Evolutionary conservation across 2,888 invertebrate species (phyloP).

Genomic region (Ptilodon capucinus): DNA sequence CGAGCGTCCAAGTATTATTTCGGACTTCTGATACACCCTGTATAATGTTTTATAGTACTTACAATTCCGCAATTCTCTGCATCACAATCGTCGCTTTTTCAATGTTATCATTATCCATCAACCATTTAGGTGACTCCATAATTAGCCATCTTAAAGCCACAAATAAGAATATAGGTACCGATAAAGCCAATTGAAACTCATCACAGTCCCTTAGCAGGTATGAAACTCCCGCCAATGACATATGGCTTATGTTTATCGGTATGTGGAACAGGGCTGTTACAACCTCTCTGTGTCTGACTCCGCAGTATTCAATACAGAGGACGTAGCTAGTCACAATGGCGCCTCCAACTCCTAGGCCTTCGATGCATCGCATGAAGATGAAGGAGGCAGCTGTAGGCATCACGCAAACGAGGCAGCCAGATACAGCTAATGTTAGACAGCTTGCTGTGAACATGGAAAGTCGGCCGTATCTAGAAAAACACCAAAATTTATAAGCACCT

Average conservation of each 20-base stretch:
- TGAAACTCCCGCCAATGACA: conserved; percentile 55
- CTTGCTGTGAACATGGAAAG: conserved; percentile 42
- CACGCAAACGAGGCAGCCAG: conserved; percentile 48
- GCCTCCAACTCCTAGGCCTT: conserved; percentile 63
- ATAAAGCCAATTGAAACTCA: conserved; percentile 54
- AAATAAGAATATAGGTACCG: conserved; percentile 55
- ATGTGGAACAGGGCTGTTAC: conserved; percentile 60
- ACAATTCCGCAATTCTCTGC: conserved; percentile 57
- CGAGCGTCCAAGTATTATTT: too few relatives aligned
- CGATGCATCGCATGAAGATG: conserved; percentile 54
- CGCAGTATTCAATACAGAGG: conserved; percentile 59
- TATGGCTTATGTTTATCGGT: conserved; percentile 60
- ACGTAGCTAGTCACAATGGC: conserved; percentile 63
- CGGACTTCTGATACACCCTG: too few relatives aligned
- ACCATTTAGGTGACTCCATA: conserved; percentile 68
- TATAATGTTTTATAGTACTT: conserved; percentile 37
- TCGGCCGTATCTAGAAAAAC: conserved; percentile 55
- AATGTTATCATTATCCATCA: conserved; percentile 53
- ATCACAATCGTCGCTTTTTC: conserved; percentile 49
- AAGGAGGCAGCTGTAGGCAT: conserved; percentile 51
- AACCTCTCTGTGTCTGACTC: conserved; percentile 50
- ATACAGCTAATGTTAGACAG: conserved; percentile 39
- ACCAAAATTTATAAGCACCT: not conserved
- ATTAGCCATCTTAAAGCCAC: conserved; percentile 41
- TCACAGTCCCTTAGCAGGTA: conserved; percentile 58